These are phyloP conservation scores for Aphidius gifuensis DNA, from an alignment of 1,140 invertebrate species.

Conservation along the genomic window DNA sequence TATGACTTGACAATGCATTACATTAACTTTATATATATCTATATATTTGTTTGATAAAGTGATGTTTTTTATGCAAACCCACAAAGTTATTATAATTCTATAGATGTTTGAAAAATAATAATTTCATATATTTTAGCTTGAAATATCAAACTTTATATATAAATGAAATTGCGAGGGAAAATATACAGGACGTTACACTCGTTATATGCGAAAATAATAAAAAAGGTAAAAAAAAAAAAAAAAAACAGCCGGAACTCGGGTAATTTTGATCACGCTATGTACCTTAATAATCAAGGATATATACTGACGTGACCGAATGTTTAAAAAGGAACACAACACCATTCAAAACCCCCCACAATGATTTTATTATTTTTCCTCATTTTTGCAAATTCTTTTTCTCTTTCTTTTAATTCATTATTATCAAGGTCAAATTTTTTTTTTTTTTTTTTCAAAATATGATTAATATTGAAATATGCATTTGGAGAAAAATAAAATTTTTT, in stretches of 20 bases:
- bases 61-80: too few relatives aligned
- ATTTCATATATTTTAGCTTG: too few relatives aligned
- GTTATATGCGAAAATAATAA: slow-evolving; percentile 1
- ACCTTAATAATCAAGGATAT: neutral
- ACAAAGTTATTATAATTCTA: too few relatives aligned
- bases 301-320: slow-evolving; percentile 19
- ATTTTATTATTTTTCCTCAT: neutral
- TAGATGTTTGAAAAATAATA: too few relatives aligned
- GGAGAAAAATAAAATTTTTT: too few relatives aligned
- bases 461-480: too few relatives aligned
- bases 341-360: neutral
- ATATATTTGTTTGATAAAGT: too few relatives aligned
- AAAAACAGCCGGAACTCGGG: slow-evolving; percentile 11
- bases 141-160: slow-evolving; percentile 22
- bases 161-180: slow-evolving; percentile 20
- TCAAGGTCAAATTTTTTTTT: too few relatives aligned
- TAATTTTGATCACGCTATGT: slow-evolving; percentile 23
- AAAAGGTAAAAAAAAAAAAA: neutral
- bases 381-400: neutral
- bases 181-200: slow-evolving; percentile 7
- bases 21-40: too few relatives aligned
- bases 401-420: too few relatives aligned
- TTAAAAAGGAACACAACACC: slow-evolving; percentile 15
- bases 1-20: too few relatives aligned
- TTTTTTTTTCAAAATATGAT: too few relatives aligned